A percentile compares a stretch with the other conserved stretches of the same genome.
These are phyloP conservation scores for Chlamydotis undulata DNA, from an alignment of 2,113 vertebrate species.

Conservation along the genomic window DNA sequence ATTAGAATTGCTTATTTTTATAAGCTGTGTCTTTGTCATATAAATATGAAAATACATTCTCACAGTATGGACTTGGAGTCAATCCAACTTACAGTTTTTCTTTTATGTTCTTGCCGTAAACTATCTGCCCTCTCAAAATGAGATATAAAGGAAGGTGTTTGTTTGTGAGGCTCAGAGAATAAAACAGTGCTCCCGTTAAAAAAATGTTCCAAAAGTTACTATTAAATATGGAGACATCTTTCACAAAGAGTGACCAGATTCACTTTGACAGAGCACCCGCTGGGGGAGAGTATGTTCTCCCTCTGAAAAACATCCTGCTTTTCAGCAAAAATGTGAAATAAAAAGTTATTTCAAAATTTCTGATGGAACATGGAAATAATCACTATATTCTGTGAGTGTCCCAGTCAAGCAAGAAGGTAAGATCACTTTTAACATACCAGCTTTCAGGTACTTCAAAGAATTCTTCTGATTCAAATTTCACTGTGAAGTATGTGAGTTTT, in stretches of 20 bases:
- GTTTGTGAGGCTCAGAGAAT: neutral
- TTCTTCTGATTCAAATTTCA: neutral
- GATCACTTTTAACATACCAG: neutral
- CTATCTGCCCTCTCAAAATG: neutral
- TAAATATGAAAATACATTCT: constrained; percentile 34
- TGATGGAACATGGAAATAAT: neutral
- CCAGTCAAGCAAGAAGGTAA: neutral
- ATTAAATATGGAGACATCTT: neutral
- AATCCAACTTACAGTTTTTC: neutral
- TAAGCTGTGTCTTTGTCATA: constrained; percentile 1
- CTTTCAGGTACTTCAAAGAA: neutral
- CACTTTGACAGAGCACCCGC: neutral
- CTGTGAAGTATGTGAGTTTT: neutral
- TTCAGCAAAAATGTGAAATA: neutral
- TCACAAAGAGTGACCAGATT: neutral
- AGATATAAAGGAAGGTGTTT: neutral
- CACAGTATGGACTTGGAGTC: neutral
- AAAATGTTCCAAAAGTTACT: neutral
- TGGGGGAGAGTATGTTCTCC: neutral
- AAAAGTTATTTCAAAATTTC: neutral
- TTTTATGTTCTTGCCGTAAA: neutral
- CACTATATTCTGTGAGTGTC: neutral
- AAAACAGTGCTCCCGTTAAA: neutral
- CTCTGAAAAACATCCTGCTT: neutral
- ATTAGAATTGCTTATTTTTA: constrained; percentile 44